A percentile compares a stretch with the other conserved stretches of the same genome.
Conservation (phyloP, 2,888 invertebrate genomes). For the Dicycla oo region DNA sequence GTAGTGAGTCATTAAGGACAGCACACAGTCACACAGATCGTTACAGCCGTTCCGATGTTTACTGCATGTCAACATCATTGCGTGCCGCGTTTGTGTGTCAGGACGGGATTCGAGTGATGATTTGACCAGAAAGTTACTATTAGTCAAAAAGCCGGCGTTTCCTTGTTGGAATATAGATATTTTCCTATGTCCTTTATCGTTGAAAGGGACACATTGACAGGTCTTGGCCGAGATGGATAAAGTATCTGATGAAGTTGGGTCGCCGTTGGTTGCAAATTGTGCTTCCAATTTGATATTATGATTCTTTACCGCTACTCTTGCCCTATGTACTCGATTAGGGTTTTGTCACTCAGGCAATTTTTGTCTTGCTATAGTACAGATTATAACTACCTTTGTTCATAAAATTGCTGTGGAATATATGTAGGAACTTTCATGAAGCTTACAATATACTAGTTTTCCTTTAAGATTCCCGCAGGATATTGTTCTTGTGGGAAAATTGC, state of each 20-base stretch:
- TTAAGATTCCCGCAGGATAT: not conserved
- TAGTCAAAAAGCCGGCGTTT: not conserved
- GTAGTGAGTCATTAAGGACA: slow-evolving; percentile 54
- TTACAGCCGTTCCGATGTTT: slow-evolving; percentile 34
- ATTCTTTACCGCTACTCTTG: not conserved
- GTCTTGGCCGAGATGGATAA: not conserved
- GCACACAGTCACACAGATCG: slow-evolving; percentile 28
- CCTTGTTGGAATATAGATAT: not conserved
- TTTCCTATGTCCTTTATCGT: no score
- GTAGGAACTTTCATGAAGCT: not conserved
- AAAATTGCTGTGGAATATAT: slow-evolving; percentile 3
- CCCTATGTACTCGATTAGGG: not conserved
- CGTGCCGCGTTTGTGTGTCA: slow-evolving; percentile 16
- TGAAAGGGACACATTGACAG: no score
- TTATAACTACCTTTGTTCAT: no score
- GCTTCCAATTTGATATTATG: not conserved
- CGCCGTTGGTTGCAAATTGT: not conserved
- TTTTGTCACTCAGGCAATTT: not conserved
- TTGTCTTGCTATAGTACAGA: not conserved
- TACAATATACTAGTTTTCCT: slow-evolving; percentile 2
- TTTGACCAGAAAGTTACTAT: not conserved
- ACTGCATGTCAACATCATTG: slow-evolving; percentile 34
- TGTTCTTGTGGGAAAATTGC: slow-evolving; percentile 41
- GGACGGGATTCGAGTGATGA: slow-evolving; percentile 1
- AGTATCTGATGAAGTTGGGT: not conserved